Evolutionary conservation across 2,888 invertebrate genomes (phyloP), one percentile per base, ranked within the genome.

Genomic region (Blomia tropicalis): DNA sequence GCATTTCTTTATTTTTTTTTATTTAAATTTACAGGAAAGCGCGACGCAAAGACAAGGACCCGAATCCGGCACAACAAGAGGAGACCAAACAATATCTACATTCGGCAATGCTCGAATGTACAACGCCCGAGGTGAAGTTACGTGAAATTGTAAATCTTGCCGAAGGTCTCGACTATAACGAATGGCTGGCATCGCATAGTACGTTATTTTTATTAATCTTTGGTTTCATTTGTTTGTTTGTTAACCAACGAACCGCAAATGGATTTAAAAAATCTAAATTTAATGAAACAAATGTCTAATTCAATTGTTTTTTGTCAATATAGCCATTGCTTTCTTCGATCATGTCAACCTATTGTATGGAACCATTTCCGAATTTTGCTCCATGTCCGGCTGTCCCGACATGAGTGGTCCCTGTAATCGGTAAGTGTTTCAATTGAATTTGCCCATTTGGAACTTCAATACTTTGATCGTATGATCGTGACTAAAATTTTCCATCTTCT

Each of bases 171-270:
- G 95, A 95, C 78, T 87, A 88, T 79, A 92, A 95, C 78, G 98
- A 98, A 81, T 98, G 98, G 96, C 83, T 98, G 72, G 96, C 96
- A 69, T 93, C 92, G 69, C 95, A 98, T 77, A 92, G 91, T 92
- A 77, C 81, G 84, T 79, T 56, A 64, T 62, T 43, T 58, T 60
- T 63, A 11, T 27, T 14, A 7, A 44, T 43, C 7, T 51, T 25
- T 54, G 4, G 4, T 4, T 19, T 30, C 2, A 54, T 23, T 41
- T 36, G 19, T 32, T 41, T 36, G 7, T 56, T 19, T 56, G 7
- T 32, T 14, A 23, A n/a, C 32, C 22, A 11, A n/a, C n/a, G n/a
- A 23, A 25, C 27, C 17, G 2, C 4, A 4, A 19, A 59, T 59
- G 14, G 23, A 14, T 25, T 58, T 58, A 17, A 23, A 19, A 14